Evolutionary conservation across 2,113 vertebrate genomes (phyloP), one percentile per base, ranked within the genome.

Genomic region (Phyllopteryx taeniolatus): DNA sequence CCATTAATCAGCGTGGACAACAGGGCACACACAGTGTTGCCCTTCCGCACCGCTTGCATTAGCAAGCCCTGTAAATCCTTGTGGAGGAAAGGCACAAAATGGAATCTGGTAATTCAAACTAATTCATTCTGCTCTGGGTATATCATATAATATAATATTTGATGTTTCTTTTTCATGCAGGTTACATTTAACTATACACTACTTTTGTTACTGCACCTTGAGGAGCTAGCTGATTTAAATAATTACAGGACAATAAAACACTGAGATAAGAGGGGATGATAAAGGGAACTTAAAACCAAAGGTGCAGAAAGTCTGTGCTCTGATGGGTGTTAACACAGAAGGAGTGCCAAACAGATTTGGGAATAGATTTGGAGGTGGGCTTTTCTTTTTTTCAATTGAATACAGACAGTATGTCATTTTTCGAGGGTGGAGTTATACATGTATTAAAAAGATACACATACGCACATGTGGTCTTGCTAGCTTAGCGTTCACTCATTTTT

Each of bases 1-100:
- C 85, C 83, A 90, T 91, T 90, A 92, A 92, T 92, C 90, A 59
- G 79, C 71, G 77, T 39, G 82, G 85, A 88, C 77, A 71, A 78
- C 67, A 71, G 75, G 73, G 83, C 79, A 83, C 78, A 83, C 80
- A 80, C 60, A 85, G 83, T 56, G 67, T 75, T 85, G 76, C 74
- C 82, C 80, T 81, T 81, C 73, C 75, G 42, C 84, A 79, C 81
- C 5, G 74, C 73, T 74, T 54, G 77, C 83, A 90, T 88, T 87
- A 85, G 75, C 70, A 67, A 71, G 71, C 70, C 35, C 73, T 70
- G 73, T 80, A 85, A 83, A 91, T 85, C 78, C 67, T 70, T 77
- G 72, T 66, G 67, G 68, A 63, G 27, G 43, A 71, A 71, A 54
- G n/a, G 64, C 67, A 35, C 53, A 22, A 17, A 75, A 57, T 61